Evolutionary conservation across 2,888 invertebrate genomes (phyloP).

Genomic region (Meiosimyza platycephala): DNA sequence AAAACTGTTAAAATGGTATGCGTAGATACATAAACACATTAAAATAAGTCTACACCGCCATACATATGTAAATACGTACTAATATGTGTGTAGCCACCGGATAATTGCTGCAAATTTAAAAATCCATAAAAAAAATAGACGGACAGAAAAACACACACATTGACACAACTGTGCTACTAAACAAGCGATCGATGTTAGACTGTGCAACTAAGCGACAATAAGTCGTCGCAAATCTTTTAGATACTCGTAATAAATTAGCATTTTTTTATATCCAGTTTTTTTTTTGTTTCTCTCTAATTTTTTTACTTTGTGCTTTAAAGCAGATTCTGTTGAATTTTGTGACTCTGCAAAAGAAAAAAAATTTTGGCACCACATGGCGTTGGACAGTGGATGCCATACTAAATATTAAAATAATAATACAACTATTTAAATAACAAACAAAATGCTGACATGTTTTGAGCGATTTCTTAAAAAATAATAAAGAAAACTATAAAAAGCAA

Average conservation of each 20-base stretch:
- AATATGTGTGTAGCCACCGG: background rate
- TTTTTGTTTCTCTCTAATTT: background rate
- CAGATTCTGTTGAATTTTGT: background rate
- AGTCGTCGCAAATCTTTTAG: too few relatives aligned
- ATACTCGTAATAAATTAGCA: too few relatives aligned
- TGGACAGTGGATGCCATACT: background rate
- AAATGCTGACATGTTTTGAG: constrained; percentile 62
- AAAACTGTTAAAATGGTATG: constrained; percentile 1
- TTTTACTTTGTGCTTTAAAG: too few relatives aligned
- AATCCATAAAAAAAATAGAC: constrained; percentile 5
- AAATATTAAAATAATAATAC: background rate
- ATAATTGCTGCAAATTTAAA: constrained; percentile 16
- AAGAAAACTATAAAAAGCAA: constrained; percentile 1
- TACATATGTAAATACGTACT: too few relatives aligned
- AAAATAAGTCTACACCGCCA: too few relatives aligned
- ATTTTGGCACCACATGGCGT: constrained; percentile 11
- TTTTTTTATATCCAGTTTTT: constrained; percentile 32
- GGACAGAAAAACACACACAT: too few relatives aligned
- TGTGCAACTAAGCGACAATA: too few relatives aligned
- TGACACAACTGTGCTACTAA: too few relatives aligned
- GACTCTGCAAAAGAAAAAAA: background rate
- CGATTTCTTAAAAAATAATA: constrained; percentile 42
- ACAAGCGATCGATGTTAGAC: too few relatives aligned
- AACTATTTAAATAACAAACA: constrained; percentile 60
- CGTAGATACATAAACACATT: background rate